A percentile compares a stretch with the other conserved stretches of the same genome.
phyloP scores from a whole-genome alignment of 2,888 invertebrate genomes.

The Dryobotodes eremita region DNA sequence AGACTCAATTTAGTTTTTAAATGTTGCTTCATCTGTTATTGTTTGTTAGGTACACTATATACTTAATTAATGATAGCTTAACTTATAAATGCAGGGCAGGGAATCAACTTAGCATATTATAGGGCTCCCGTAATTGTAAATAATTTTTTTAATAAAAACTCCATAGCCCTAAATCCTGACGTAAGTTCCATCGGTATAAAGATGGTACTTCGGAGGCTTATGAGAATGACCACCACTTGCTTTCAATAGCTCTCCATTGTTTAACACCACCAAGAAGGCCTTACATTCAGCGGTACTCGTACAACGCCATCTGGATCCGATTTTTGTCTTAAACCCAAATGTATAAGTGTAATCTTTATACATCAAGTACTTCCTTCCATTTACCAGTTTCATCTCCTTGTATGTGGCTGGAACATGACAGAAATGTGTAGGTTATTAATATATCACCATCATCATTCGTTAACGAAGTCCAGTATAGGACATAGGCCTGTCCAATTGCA shows the following conservation, averaged over 20 bases:
- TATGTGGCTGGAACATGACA: constrained; percentile 35
- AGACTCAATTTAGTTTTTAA: background rate
- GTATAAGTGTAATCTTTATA: constrained; percentile 61
- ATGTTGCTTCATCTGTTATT: background rate
- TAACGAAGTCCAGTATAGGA: background rate
- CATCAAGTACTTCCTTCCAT: constrained; percentile 61
- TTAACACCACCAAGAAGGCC: constrained; percentile 58
- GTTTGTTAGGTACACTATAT: background rate
- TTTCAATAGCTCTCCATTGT: constrained; percentile 35
- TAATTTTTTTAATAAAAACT: background rate
- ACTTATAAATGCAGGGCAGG: background rate
- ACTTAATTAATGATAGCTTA: background rate
- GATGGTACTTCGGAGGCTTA: constrained; percentile 33
- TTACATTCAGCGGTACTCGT: constrained; percentile 60
- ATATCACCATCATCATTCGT: background rate
- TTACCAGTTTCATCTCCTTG: constrained; percentile 53
- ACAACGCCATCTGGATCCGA: constrained; percentile 45
- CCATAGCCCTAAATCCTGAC: constrained; percentile 6
- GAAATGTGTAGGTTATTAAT: background rate
- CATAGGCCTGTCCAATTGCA: background rate
- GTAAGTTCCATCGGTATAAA: constrained; percentile 33
- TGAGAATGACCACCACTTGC: constrained; percentile 22
- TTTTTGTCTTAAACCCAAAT: constrained; percentile 32
- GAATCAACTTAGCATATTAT: background rate
- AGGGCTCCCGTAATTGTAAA: background rate